These are phyloP conservation scores for Echinometra lucunter DNA, from an alignment of 53 echinoderm and acorn worm species.

Conservation along the genomic window DNA sequence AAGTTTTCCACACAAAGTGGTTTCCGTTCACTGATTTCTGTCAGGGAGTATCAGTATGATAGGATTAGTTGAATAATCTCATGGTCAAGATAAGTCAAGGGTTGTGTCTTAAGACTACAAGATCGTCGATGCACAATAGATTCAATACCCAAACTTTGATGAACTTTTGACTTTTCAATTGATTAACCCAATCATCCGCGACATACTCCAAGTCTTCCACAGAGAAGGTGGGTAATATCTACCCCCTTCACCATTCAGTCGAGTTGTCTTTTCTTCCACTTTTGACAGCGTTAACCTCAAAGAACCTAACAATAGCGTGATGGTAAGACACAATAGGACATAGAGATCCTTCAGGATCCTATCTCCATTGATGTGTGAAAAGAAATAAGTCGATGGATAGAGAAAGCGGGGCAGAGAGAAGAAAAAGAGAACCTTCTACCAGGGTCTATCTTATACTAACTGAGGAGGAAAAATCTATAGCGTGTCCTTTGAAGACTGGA, in stretches of 20 bases:
- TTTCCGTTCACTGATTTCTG: background rate
- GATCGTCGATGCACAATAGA: background rate
- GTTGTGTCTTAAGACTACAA: conserved; percentile 6
- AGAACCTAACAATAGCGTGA: conserved; percentile 25
- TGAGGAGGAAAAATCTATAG: conserved; percentile 62
- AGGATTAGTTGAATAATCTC: background rate
- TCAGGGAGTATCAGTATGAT: background rate
- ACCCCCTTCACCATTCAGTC: conserved; percentile 9
- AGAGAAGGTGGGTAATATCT: conserved; percentile 44
- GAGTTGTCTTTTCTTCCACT: conserved; percentile 41
- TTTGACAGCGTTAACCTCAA: conserved; percentile 63
- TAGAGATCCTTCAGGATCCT: conserved; percentile 26
- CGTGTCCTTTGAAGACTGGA: conserved; percentile 38
- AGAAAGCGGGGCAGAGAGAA: background rate
- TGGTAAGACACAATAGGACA: background rate
- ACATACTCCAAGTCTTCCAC: background rate
- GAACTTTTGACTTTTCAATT: conserved; percentile 53
- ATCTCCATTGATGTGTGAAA: conserved; percentile 31
- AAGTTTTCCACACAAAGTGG: background rate
- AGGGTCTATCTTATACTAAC: conserved; percentile 38
- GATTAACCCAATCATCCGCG: conserved; percentile 52
- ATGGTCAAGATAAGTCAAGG: background rate
- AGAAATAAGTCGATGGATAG: conserved; percentile 20
- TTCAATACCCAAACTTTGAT: background rate
- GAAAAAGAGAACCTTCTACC: background rate